phyloP scores from a whole-genome alignment of 2,888 invertebrate species.

The Deladenus siricidicola region DNA sequence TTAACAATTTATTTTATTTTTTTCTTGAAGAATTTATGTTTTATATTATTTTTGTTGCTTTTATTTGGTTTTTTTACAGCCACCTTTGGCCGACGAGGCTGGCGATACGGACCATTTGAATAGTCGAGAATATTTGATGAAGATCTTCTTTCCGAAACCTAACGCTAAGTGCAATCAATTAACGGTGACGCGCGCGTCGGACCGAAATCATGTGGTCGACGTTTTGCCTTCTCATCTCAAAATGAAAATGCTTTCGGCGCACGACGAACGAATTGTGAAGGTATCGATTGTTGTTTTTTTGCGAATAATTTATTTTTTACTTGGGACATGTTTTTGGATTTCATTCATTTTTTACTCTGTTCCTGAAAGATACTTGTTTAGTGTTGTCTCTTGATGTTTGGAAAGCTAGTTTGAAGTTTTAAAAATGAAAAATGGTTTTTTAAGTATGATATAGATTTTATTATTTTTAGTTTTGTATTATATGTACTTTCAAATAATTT shows the following conservation, averaged over 20 bases:
- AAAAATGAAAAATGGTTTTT: not conserved
- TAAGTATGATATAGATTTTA: not conserved
- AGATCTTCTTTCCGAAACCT: conserved; percentile 16
- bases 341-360: not conserved
- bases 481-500: not conserved
- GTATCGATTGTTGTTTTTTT: conserved; percentile 4
- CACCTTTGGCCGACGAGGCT: not conserved
- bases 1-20: too few relatives aligned
- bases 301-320: not conserved
- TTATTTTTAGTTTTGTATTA: too few relatives aligned
- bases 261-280: conserved; percentile 15
- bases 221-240: conserved; percentile 11
- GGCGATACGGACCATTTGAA: not conserved
- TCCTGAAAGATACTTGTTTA: too few relatives aligned
- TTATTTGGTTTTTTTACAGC: too few relatives aligned
- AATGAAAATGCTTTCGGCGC: conserved; percentile 22
- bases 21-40: too few relatives aligned
- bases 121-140: conserved; percentile 16
- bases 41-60: not conserved
- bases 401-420: not conserved
- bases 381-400: too few relatives aligned
- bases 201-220: conserved; percentile 3
- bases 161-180: not conserved
- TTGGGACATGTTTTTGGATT: not conserved
- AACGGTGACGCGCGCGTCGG: conserved; percentile 4